Evolutionary conservation across 1,140 invertebrate species (phyloP).

Genomic region (Magallana angulata): DNA sequence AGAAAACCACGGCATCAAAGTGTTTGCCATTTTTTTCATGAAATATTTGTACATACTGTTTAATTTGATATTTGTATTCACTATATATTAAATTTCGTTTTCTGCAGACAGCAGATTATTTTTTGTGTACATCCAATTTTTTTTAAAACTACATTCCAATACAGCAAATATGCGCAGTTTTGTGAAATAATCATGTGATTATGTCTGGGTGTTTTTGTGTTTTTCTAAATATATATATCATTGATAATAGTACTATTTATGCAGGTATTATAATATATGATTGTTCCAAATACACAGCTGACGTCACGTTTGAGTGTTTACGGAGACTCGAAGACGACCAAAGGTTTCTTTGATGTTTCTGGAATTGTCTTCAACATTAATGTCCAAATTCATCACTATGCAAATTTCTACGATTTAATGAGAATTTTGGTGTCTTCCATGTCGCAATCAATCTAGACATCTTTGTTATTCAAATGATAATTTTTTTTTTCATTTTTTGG

Average conservation of each 20-base stretch:
- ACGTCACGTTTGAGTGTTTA: background rate
- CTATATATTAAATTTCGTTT: background rate
- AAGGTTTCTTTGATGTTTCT: background rate
- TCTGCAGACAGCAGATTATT: conserved; percentile 25
- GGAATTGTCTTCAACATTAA: background rate
- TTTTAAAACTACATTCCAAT: background rate
- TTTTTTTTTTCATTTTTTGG: background rate
- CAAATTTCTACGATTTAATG: background rate
- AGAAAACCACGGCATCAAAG: background rate
- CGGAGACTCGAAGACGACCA: background rate
- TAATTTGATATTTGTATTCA: conserved; percentile 23
- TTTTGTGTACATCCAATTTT: conserved; percentile 1
- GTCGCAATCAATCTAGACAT: background rate
- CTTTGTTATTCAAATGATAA: background rate
- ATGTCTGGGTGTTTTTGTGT: background rate
- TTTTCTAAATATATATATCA: conserved; percentile 16
- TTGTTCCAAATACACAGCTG: conserved; percentile 6
- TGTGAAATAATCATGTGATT: background rate
- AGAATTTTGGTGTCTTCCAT: background rate
- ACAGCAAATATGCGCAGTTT: background rate
- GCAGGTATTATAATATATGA: conserved; percentile 1
- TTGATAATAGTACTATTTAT: conserved; percentile 6
- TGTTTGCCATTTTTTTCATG: background rate
- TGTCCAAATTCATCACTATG: conserved; percentile 10
- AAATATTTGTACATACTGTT: conserved; percentile 17